phyloP scores from a whole-genome alignment of 2,797 vertebrate genomes.

The Catostomus latipinnis region DNA sequence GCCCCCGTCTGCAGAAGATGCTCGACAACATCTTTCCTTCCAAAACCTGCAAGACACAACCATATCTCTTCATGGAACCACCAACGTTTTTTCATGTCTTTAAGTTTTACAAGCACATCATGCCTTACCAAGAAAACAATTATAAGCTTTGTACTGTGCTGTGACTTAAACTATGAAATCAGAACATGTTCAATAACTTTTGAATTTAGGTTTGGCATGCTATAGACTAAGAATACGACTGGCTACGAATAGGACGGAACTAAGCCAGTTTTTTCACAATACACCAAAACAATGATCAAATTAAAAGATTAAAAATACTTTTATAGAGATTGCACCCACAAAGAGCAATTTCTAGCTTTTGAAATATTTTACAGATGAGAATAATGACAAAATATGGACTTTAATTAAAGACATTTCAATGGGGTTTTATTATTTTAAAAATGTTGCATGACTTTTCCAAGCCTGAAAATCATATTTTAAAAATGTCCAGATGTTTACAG shows the following conservation, averaged over 20 bases:
- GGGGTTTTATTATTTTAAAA: no score
- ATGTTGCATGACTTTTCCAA: no score
- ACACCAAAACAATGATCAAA: no score
- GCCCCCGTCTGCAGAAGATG: constrained; percentile 88
- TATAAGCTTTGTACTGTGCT: not conserved
- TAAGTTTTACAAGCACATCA: not conserved
- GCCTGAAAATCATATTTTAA: no score
- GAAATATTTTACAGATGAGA: not conserved
- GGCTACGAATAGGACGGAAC: no score
- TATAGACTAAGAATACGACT: no score
- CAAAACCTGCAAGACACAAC: constrained; percentile 77
- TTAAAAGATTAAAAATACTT: no score
- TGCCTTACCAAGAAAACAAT: not conserved
- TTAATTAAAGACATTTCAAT: no score
- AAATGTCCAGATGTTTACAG: not conserved
- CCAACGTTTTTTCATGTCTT: not conserved
- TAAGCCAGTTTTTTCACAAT: no score
- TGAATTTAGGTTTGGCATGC: no score
- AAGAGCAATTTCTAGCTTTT: not conserved
- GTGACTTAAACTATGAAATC: not conserved
- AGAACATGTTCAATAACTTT: not conserved
- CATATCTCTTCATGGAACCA: not conserved
- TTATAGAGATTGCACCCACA: no score
- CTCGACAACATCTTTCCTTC: constrained; percentile 89
- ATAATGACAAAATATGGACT: not conserved